Conservation (phyloP, 1,140 invertebrate genomes). For the Cephus cinctus region DNA sequence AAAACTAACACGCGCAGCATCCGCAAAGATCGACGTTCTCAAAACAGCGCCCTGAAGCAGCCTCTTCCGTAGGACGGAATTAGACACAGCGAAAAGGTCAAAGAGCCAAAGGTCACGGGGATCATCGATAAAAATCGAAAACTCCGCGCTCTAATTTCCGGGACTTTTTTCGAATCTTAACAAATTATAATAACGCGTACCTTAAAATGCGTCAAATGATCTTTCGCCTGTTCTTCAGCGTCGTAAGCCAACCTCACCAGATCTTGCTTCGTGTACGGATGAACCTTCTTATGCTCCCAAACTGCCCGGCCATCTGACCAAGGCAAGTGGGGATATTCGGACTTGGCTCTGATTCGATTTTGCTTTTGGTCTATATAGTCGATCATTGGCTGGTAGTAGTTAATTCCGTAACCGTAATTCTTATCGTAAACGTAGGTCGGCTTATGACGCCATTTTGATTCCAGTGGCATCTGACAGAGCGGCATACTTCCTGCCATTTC, state of each 20-base stretch:
- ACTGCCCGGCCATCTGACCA: constrained; percentile 67
- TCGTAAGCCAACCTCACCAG: constrained; percentile 63
- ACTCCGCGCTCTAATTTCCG: background rate
- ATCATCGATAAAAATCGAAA: constrained; percentile 8
- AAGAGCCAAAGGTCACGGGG: constrained; percentile 11
- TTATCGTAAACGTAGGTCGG: constrained; percentile 71
- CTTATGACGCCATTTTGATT: constrained; percentile 44
- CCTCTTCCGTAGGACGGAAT: constrained; percentile 43
- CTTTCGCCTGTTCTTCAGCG: constrained; percentile 66
- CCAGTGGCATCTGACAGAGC: constrained; percentile 51
- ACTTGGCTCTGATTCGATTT: constrained; percentile 39
- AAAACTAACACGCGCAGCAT: no score
- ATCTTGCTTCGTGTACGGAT: constrained; percentile 64
- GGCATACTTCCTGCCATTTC: constrained; percentile 44
- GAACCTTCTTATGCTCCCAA: constrained; percentile 55
- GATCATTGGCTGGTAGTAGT: constrained; percentile 81
- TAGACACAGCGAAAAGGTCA: constrained; percentile 53
- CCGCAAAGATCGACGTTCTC: no score
- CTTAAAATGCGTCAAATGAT: constrained; percentile 60
- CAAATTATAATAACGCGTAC: constrained; percentile 27
- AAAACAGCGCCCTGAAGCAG: no score
- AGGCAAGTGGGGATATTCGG: constrained; percentile 64
- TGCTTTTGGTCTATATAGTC: constrained; percentile 70
- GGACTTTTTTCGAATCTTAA: background rate
- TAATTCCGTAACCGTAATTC: constrained; percentile 78